Evolutionary conservation across 2,888 invertebrate species (phyloP), one percentile per base, ranked within the genome.

Genomic region (Heliconius ismenius): DNA sequence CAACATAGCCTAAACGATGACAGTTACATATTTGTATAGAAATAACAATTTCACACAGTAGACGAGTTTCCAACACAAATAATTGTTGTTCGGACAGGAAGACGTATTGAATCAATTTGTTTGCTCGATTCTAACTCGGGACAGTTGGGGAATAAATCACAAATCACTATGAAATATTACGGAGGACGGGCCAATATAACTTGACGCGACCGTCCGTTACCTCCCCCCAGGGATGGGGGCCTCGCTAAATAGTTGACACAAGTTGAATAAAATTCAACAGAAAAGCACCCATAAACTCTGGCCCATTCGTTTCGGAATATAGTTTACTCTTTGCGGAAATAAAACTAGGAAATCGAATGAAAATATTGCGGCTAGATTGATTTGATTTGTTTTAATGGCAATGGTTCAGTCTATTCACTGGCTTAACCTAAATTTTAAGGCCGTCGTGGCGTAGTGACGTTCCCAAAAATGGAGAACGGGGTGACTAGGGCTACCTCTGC

Each of bases 31-130:
- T 78, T 73, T 68, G 64, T 58, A 68, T 68, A 49, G 60, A 74
- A 74, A 77, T 74, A 80, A 74, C 68, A 75, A 69, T 77, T 75
- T 78, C 77, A 78, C 74, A 74, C 74, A 73, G 63, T 70, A 74
- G 78, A 76, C 75, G 67, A 80, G 78, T 79, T 79, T 79, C 75
- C 80, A 78, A 80, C 80, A 80, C 82, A 82, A 83, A 83, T 84
- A 83, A 85, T 86, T 83, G 84, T 83, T 83, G 83, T 79, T 79
- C 81, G 81, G 82, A 85, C 86, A 84, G 86, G 82, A 83, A 85
- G 85, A 86, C 83, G 83, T 86, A 86, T 86, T 83, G 85, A 85
- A 89, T 90, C 91, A 90, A 90, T 91, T 91, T 89, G 88, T 89
- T 88, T 86, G 83, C 82, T 80, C 87, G 85, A 87, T 86, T 85